Evolutionary conservation across 2,113 vertebrate genomes (phyloP).

Genomic region (Passer domesticus): DNA sequence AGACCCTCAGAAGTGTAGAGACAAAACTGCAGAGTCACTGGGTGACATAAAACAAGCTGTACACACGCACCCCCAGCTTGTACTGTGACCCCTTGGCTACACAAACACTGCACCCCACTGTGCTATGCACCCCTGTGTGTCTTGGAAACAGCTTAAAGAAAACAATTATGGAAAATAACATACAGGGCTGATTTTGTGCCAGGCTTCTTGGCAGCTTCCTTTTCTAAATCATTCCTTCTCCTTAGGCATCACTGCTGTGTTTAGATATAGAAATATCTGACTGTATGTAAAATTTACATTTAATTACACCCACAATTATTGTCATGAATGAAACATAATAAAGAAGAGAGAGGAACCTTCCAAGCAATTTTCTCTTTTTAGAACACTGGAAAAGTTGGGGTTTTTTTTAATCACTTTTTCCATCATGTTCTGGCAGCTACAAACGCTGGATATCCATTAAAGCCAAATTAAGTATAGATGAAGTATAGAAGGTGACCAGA

Average conservation of each 20-base stretch:
- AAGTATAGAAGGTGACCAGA: not conserved
- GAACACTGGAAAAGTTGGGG: not conserved
- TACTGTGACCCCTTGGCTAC: not conserved
- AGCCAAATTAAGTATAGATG: not conserved
- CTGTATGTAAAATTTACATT: slow-evolving; percentile 37
- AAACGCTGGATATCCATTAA: not conserved
- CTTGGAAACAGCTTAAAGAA: slow-evolving; percentile 23
- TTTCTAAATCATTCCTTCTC: slow-evolving; percentile 16
- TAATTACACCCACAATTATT: slow-evolving; percentile 26
- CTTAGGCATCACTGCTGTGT: not conserved
- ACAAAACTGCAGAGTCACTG: not conserved
- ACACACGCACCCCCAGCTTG: not conserved
- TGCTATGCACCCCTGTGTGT: not conserved
- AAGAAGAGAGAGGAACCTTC: not conserved
- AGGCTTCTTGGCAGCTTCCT: not conserved
- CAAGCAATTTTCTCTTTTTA: not conserved
- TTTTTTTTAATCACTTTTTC: not conserved
- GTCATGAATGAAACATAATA: slow-evolving; percentile 20
- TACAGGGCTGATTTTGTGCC: not conserved
- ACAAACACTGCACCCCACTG: not conserved
- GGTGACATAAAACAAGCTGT: not conserved
- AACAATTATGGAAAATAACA: not conserved
- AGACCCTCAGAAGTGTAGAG: not conserved
- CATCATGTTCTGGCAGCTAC: not conserved
- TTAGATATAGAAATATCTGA: slow-evolving; percentile 3